Evolutionary conservation across 2,113 vertebrate species (phyloP).

Genomic region (Pholis gunnellus): DNA sequence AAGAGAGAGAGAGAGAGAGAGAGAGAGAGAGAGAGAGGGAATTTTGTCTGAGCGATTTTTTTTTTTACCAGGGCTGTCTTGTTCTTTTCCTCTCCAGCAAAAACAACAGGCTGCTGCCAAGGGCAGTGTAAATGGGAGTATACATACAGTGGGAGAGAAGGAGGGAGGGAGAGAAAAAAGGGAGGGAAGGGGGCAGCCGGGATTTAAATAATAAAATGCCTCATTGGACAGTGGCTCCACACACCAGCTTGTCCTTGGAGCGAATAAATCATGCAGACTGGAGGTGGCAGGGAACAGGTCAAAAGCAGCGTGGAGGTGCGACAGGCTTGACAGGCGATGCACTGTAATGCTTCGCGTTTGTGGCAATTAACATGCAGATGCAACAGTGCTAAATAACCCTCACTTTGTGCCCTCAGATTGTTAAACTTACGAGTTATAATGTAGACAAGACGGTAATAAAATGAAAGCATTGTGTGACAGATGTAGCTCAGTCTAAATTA

Average conservation of each 20-base stretch:
- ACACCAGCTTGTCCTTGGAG: constrained; percentile 63
- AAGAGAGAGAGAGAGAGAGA: constrained; percentile 56
- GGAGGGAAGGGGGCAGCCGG: constrained; percentile 19
- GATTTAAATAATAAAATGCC: constrained; percentile 77
- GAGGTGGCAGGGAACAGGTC: constrained; percentile 34
- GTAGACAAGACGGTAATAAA: background rate
- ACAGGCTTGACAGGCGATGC: background rate
- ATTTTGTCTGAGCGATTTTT: constrained; percentile 67
- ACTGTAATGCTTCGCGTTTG: constrained; percentile 1
- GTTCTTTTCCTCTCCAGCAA: constrained; percentile 79
- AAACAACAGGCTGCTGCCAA: constrained; percentile 77
- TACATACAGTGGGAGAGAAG: constrained; percentile 59
- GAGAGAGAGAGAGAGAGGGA: constrained; percentile 65
- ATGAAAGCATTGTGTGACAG: background rate
- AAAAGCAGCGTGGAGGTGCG: background rate
- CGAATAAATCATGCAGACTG: constrained; percentile 56
- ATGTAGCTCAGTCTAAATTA: background rate
- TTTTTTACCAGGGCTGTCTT: constrained; percentile 70
- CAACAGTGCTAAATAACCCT: background rate
- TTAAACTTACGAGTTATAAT: background rate
- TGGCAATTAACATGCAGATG: background rate
- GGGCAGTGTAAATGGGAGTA: constrained; percentile 79
- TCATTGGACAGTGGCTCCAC: constrained; percentile 72
- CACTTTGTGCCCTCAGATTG: background rate
- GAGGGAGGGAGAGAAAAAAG: constrained; percentile 8